Evolutionary conservation across 1,140 invertebrate species (phyloP), one percentile per base, ranked within the genome.

Genomic region (Ectropis grisescens): DNA sequence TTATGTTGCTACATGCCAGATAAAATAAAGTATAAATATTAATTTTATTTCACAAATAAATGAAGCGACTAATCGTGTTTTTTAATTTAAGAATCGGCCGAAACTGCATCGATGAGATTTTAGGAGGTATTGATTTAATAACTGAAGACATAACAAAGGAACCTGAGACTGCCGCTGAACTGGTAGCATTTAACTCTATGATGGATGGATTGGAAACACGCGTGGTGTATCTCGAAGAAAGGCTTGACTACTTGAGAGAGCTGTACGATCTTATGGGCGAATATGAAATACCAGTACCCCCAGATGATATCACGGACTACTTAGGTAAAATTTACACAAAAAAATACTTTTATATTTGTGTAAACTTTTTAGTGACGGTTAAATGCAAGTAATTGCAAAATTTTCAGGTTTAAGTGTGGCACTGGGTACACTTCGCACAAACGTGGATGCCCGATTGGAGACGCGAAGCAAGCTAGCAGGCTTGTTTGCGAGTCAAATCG

Each of bases 401-500:
- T 25, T 35, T 14, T 26, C 16, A 76, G 71, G 75, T 28, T 36
- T 79, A 13, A 85, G 83, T 37, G 75, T 84, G 1, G 60, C 70
- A 1, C 54, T 86, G 37, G 82, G 80, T 1, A 79, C 70, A 7
- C 49, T 85, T 2, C 62, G 85, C 13, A 81, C 82, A 14, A 61
- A 82, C 10, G 81, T 88, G 1, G 85, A 88, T 12, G 84, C 82
- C 22, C 70, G 82, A 22, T 44, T 86, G 1, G 84, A 87, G 39
- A 82, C 85, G 1, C 80, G 84, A 12, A 55, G 70, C 2, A 85
- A 84, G 33, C 64, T 88, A 1, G 78, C 88, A 2, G 74, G 75
- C 4, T 60, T 80, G 41, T 89, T 90, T 38, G 86, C 85, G 41
- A 66, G 74, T 22, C 82, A 86, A 38, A 83, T 89, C 33, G 85